Percentiles rank a stretch among this genome's conserved stretches.
phyloP scores from a whole-genome alignment of 23 tunicate species.

The Botrylloides violaceus region DNA sequence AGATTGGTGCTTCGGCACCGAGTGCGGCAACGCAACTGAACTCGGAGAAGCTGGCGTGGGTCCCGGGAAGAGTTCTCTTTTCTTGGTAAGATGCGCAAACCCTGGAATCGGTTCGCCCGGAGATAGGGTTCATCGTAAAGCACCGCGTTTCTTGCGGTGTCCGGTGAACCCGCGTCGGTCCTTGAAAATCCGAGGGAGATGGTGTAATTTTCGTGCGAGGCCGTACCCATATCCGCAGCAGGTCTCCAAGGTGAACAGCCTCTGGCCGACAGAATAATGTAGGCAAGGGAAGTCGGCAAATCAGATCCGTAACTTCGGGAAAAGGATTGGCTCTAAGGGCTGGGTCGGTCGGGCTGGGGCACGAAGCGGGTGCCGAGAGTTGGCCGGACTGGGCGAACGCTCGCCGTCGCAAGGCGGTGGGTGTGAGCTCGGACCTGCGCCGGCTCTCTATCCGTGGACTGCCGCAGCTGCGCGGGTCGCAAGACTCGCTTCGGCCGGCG shows the following conservation, averaged over 20 bases:
- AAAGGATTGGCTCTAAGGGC: constrained; percentile 41
- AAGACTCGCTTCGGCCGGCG: constrained; percentile 19
- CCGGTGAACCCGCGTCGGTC: constrained; percentile 49
- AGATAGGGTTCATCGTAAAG: constrained; percentile 28
- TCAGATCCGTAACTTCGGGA: constrained; percentile 36
- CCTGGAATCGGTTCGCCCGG: constrained; percentile 50
- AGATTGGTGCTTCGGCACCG: constrained; percentile 7
- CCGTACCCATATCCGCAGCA: constrained; percentile 81
- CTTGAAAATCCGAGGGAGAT: constrained; percentile 46
- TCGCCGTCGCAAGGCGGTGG: constrained; percentile 13
- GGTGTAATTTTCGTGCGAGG: constrained; percentile 12
- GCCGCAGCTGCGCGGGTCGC: constrained; percentile 32
- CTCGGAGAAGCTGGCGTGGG: constrained; percentile 19
- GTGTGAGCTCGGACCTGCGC: constrained; percentile 34
- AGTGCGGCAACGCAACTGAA: constrained; percentile 35
- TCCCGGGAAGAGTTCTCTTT: constrained; percentile 47
- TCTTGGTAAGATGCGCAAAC: constrained; percentile 26
- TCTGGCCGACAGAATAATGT: too few relatives aligned
- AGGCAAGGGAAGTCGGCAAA: constrained; percentile 64
- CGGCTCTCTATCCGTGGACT: constrained; percentile 29
- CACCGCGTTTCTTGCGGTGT: constrained; percentile 37
- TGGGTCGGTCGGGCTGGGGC: constrained; percentile 45
- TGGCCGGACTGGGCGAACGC: constrained; percentile 34
- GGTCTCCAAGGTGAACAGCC: constrained; percentile 71
- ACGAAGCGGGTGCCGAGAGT: constrained; percentile 25